Base-by-base conservation (phyloP, 2,888 invertebrate genomes). In the Diachrysia chrysitis region DNA sequence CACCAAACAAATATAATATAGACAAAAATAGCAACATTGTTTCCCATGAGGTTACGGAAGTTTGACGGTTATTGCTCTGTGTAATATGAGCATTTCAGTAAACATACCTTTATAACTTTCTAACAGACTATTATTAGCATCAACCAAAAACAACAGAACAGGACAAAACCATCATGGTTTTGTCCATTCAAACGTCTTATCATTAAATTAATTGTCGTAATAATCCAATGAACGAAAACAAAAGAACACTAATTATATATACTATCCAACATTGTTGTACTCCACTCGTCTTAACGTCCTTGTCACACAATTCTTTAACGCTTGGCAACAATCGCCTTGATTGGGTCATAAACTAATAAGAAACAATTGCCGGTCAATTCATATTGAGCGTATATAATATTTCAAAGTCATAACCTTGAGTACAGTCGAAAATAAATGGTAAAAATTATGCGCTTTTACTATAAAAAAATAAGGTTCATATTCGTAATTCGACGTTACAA, bases 21-120 rank as follows among this genome's bases (percentile, higher is more conserved):
- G 58, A 58, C 32, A 48, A 46, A 53, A 69, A 48, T 23, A 65
- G 54, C 42, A 66, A 58, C 48, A 51, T 32, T 21, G 29, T n/a
- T 25, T 37, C 32, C 54, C 58, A 55, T 64, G 70, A 59, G 54
- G 70, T 73, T 53, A 53, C 25, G 63, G 54, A 72, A 60, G 60
- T 62, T 48, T 57, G 58, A 37, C 53, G 23, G 37, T 51, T 62
- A 66, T 63, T 58, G 75, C 25, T 71, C 58, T 59, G 56, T 60
- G 57, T 60, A 60, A 71, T 48, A 25, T 58, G 48, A 63, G 54
- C 58, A 59, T 54, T 4, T 54, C 42, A 42, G 42, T 42, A 10
- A 25, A 25, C 54, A 25, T 25, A 54, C 16, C 23, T 54, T 16
- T 16, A 25, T 21, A 12, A 51, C 42, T n/a, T 5, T 51, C n/a